Evolutionary conservation across 2,888 invertebrate species (phyloP).

Genomic region (Hydrotaea diabolus): DNA sequence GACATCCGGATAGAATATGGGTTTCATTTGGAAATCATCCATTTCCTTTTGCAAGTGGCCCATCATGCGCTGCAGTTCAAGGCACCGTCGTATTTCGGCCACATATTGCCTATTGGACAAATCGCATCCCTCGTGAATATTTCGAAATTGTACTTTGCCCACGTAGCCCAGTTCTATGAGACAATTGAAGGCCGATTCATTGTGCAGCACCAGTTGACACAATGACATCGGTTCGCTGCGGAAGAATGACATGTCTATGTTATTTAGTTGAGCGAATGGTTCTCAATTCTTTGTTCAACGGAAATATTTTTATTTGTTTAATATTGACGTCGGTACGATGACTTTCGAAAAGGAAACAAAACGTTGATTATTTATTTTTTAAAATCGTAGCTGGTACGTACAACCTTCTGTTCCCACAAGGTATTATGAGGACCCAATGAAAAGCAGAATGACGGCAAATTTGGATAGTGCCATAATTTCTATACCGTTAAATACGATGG

Average conservation of each 20-base stretch:
- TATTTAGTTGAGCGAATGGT: no score
- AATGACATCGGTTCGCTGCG: conserved; percentile 77
- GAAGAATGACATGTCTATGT: conserved; percentile 72
- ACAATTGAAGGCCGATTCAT: conserved; percentile 76
- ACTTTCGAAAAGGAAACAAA: no score
- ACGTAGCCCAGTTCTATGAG: conserved; percentile 74
- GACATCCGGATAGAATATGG: conserved; percentile 70
- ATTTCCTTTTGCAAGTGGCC: conserved; percentile 70
- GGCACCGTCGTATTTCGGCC: conserved; percentile 70
- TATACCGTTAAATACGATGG: no score
- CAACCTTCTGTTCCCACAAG: no score
- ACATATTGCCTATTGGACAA: conserved; percentile 69
- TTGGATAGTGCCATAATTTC: no score
- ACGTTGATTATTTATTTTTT: no score
- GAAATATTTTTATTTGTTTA: background rate
- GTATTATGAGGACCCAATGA: no score
- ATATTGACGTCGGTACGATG: background rate
- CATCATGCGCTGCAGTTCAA: conserved; percentile 71
- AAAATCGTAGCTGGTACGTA: no score
- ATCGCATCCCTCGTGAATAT: conserved; percentile 67
- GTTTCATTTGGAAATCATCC: conserved; percentile 62
- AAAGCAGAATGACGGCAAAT: no score
- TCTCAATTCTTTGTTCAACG: background rate
- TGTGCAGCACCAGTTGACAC: conserved; percentile 74
- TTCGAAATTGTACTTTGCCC: conserved; percentile 75